Evolutionary conservation across 2,113 vertebrate genomes (phyloP).

Genomic region (Amazona guildingii): DNA sequence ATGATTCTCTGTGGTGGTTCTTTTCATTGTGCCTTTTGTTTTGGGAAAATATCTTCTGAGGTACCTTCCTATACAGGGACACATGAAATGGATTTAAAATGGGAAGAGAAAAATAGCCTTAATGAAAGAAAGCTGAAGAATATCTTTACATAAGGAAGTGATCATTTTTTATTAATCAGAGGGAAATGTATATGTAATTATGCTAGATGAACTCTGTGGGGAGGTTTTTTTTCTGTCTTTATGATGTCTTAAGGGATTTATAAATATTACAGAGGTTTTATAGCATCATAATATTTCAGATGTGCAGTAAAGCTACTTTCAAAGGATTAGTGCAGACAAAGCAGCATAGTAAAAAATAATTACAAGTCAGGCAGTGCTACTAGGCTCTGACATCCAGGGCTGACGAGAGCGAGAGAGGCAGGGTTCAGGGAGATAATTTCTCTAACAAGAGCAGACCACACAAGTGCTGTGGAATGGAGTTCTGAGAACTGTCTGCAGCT

Average conservation of each 20-base stretch:
- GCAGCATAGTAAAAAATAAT: slow-evolving; percentile 79
- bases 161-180: slow-evolving; percentile 83
- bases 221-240: slow-evolving; percentile 75
- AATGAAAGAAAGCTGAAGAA: slow-evolving; percentile 67
- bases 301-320: slow-evolving; percentile 78
- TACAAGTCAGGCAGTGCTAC: slow-evolving; percentile 71
- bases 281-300: slow-evolving; percentile 74
- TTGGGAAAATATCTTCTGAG: slow-evolving; percentile 51
- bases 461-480: slow-evolving; percentile 41
- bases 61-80: slow-evolving; percentile 49
- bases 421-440: slow-evolving; percentile 59
- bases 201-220: slow-evolving; percentile 77
- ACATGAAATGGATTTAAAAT: slow-evolving; percentile 61
- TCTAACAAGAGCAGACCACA: slow-evolving; percentile 62
- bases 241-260: slow-evolving; percentile 83
- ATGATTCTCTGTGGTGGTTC: not conserved
- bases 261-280: slow-evolving; percentile 82
- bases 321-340: slow-evolving; percentile 82
- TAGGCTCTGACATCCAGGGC: slow-evolving; percentile 60
- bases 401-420: slow-evolving; percentile 57
- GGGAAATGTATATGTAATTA: slow-evolving; percentile 82
- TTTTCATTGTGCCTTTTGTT: slow-evolving; percentile 48
- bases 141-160: slow-evolving; percentile 73
- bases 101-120: slow-evolving; percentile 41
- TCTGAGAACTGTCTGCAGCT: not conserved